phyloP scores from a whole-genome alignment of 2,888 invertebrate genomes.

The Tachina grossa region DNA sequence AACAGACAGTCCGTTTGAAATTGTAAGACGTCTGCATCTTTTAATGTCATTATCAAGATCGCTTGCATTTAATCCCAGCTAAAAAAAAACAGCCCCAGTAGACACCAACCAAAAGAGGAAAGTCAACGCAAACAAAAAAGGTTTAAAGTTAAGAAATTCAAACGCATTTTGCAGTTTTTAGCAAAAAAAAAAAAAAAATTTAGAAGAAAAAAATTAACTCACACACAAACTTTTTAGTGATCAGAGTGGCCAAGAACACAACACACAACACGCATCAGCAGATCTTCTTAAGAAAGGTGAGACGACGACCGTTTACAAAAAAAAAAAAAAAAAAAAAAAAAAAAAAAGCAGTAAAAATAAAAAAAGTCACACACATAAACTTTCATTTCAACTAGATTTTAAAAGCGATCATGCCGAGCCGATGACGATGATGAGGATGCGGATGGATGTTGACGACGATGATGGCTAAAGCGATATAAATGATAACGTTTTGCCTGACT shows the following conservation, averaged over 20 bases:
- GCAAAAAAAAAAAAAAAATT: not conserved
- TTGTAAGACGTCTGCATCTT: slow-evolving; percentile 76
- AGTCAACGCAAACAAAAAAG: slow-evolving; percentile 67
- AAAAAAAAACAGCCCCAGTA: slow-evolving; percentile 76
- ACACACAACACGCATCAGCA: slow-evolving; percentile 17
- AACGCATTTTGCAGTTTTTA: slow-evolving; percentile 52
- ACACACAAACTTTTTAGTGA: slow-evolving; percentile 12
- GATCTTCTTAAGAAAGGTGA: slow-evolving; percentile 41
- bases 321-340: not conserved
- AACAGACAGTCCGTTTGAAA: slow-evolving; percentile 71
- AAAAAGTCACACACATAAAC: slow-evolving; percentile 62
- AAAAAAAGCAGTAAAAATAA: slow-evolving; percentile 29
- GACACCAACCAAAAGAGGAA: slow-evolving; percentile 69
- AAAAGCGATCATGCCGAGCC: slow-evolving; percentile 28
- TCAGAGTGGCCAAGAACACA: slow-evolving; percentile 14
- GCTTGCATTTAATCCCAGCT: slow-evolving; percentile 79
- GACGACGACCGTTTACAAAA: not conserved
- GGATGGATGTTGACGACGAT: slow-evolving; percentile 21
- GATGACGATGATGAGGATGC: slow-evolving; percentile 29
- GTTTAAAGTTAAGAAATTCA: slow-evolving; percentile 45
- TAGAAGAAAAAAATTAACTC: not conserved
- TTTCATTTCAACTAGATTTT: slow-evolving; percentile 65
- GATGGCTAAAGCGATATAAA: slow-evolving; percentile 44
- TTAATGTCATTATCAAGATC: slow-evolving; percentile 82
- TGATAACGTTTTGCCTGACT: slow-evolving; percentile 41